phyloP scores from a whole-genome alignment of 2,797 vertebrate genomes.

The Danio albolineatus region DNA sequence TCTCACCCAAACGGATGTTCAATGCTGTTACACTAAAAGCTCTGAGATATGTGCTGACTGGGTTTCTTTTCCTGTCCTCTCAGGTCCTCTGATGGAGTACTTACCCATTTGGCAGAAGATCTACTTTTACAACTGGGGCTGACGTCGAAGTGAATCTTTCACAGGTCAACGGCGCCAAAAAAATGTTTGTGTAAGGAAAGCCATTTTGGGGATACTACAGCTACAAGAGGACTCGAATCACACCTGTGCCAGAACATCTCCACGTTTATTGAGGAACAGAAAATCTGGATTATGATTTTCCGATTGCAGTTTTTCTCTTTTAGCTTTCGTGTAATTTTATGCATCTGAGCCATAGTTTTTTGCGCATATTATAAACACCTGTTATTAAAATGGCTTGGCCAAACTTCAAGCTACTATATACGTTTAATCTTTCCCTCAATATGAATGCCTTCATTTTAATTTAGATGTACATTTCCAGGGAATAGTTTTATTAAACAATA shows the following conservation, averaged over 20 bases:
- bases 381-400: background rate
- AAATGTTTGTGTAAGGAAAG: conserved; percentile 8
- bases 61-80: conserved; percentile 35
- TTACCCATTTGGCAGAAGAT: conserved; percentile 98
- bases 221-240: conserved; percentile 20
- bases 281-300: conserved; percentile 7
- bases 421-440: conserved; percentile 14
- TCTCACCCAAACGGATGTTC: background rate
- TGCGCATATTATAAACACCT: background rate
- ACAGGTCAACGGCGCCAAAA: conserved; percentile 22
- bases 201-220: conserved; percentile 17
- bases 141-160: conserved; percentile 37
- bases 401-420: background rate
- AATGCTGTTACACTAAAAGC: conserved; percentile 32
- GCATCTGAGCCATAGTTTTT: conserved; percentile 17
- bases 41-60: conserved; percentile 31
- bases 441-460: conserved; percentile 13
- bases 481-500: conserved; percentile 11
- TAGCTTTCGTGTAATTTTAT: conserved; percentile 8
- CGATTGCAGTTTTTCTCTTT: background rate
- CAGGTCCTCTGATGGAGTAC: conserved; percentile 97
- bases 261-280: background rate
- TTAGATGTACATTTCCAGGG: background rate
- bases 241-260: conserved; percentile 37
- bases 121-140: conserved; percentile 98